A percentile compares a stretch with the other conserved stretches of the same genome.
phyloP scores from a whole-genome alignment of 2,113 vertebrate species.

The Percina caprodes region DNA sequence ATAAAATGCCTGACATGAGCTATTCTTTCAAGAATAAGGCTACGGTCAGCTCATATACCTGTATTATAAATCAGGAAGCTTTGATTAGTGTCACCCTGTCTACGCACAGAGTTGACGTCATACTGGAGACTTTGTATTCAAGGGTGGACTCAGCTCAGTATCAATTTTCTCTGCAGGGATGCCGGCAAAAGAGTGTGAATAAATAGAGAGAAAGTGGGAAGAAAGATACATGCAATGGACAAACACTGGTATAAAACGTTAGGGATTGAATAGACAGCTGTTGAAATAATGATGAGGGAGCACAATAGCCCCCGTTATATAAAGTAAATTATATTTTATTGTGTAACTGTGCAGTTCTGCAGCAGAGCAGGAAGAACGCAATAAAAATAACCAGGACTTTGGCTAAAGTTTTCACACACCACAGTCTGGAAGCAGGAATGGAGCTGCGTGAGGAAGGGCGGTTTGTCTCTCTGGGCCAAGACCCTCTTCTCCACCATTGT shows the following conservation, averaged over 20 bases:
- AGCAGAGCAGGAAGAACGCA: not conserved
- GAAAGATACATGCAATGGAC: slow-evolving; percentile 28
- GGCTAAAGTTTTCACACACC: slow-evolving; percentile 81
- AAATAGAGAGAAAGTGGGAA: not conserved
- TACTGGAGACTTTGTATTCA: slow-evolving; percentile 48
- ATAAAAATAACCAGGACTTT: not conserved
- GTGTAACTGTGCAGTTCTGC: slow-evolving; percentile 1
- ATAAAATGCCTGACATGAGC: not conserved
- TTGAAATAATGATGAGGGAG: slow-evolving; percentile 22
- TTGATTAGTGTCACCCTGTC: slow-evolving; percentile 35
- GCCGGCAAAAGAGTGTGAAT: slow-evolving; percentile 9
- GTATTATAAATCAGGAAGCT: not conserved
- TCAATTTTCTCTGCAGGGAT: slow-evolving; percentile 51
- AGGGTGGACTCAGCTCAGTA: slow-evolving; percentile 28
- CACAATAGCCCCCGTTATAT: slow-evolving; percentile 2
- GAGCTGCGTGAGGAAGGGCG: slow-evolving; percentile 94
- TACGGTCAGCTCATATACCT: not conserved
- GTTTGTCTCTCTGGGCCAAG: slow-evolving; percentile 92
- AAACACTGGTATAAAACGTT: not conserved
- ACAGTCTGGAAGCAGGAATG: slow-evolving; percentile 99
- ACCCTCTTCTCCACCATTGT: slow-evolving; percentile 99
- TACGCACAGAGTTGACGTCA: slow-evolving; percentile 48
- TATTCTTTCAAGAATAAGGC: not conserved
- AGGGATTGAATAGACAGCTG: not conserved
- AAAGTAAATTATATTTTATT: not conserved